Base-by-base conservation (phyloP, 2,888 invertebrate genomes). In the Nomada fabriciana region DNA sequence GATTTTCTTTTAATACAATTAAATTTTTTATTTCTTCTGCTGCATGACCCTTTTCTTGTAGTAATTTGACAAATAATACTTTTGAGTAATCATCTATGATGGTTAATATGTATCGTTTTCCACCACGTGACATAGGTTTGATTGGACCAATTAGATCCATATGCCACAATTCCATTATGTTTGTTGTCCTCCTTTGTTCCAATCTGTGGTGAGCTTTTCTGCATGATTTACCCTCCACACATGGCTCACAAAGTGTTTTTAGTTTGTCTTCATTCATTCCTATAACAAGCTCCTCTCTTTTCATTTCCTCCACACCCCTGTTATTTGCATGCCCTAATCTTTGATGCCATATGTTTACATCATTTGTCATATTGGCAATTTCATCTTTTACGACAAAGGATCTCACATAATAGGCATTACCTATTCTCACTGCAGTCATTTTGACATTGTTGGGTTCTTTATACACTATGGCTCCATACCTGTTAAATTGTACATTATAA, bases 51-150 rank as follows among this genome's bases (percentile, higher is more conserved):
- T 25, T 25, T 25, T 25, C 25, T 25, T 25, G 25, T 25, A 25
- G 25, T 25, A 25, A 25, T 25, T 25, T 25, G 25, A 25, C 25
- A 25, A 25, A 25, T 25, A 25, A 1, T 25, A 25, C 25, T 25
- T 68, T 78, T 11, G 73, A 73, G 57, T 73, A 73, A 36, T 78
- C 68, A 55, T 73, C 69, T 2, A 78, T 43, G 18, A 78, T 36
- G 0, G 73, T 69, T 4, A 78, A 59, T 13, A 73, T 52, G 43
- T 73, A 78, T 2, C 9, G 59, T 20, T 61, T 67, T 0, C 18
- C 36, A 15, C 57, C 68, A 29, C 4, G n/a, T 23, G 71, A 67
- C n/a, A n/a, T 13, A 61, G 73, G 65, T 7, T 65, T 70, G 2
- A 81, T 77, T 5, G 70, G 65, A 1, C 73, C 73, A 25, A 81